These are phyloP conservation scores for Euplexia lucipara DNA, from an alignment of 2,888 invertebrate species.

Conservation along the genomic window DNA sequence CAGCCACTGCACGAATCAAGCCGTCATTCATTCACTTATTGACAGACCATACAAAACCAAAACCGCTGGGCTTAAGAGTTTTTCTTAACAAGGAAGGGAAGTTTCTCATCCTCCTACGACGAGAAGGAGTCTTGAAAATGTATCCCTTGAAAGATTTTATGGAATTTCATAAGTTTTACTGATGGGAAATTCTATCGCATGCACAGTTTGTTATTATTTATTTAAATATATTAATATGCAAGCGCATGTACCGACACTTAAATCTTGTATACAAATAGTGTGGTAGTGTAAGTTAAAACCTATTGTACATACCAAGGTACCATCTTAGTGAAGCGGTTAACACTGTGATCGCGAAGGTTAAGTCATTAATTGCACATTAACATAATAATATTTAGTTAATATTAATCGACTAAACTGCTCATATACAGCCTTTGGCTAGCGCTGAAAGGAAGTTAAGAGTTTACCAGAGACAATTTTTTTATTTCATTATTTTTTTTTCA, in stretches of 20 bases:
- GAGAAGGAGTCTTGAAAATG: too few relatives aligned
- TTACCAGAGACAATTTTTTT: constrained; percentile 9
- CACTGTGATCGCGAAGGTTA: constrained; percentile 68
- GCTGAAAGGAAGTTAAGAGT: constrained; percentile 48
- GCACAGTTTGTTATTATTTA: neutral
- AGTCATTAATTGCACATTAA: constrained; percentile 70
- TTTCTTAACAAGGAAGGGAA: too few relatives aligned
- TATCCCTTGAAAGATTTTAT: too few relatives aligned
- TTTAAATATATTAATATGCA: constrained; percentile 28
- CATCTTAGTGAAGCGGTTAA: constrained; percentile 67
- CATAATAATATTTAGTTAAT: constrained; percentile 74
- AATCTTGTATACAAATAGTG: constrained; percentile 23
- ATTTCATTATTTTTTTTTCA: neutral
- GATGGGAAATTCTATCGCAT: too few relatives aligned
- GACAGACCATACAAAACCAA: too few relatives aligned
- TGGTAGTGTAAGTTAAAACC: constrained; percentile 30
- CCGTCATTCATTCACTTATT: too few relatives aligned
- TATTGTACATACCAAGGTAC: constrained; percentile 56
- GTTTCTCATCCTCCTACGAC: too few relatives aligned
- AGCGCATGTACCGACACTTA: constrained; percentile 33
- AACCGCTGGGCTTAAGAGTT: too few relatives aligned
- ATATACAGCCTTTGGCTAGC: constrained; percentile 69
- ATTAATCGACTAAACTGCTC: constrained; percentile 71
- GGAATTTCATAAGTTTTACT: too few relatives aligned
- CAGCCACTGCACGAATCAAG: too few relatives aligned